Conservation (phyloP, 2,888 invertebrate genomes). For the Syrphus vitripennis region DNA sequence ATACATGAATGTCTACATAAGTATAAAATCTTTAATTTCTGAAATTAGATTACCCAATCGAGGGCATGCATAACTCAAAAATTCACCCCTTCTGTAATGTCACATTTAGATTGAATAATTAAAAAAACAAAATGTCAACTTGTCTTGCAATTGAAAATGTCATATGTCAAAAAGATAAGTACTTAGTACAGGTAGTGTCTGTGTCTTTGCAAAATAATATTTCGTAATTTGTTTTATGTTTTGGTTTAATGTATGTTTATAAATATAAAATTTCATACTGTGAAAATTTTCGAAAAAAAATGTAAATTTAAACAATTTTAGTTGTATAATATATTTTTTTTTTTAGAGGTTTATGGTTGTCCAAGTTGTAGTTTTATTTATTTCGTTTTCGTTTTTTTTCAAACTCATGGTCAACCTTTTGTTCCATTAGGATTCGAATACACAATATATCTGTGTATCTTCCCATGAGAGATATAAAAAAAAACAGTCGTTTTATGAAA, state of each 20-base stretch:
- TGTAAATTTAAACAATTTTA: constrained; percentile 33
- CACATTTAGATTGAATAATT: constrained; percentile 46
- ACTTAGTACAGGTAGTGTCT: neutral
- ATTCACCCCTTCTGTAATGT: constrained; percentile 36
- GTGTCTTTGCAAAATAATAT: neutral
- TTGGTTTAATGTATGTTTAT: neutral
- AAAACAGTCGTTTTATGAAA: neutral
- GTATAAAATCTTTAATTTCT: neutral
- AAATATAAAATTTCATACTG: neutral
- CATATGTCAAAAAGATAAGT: constrained; percentile 7
- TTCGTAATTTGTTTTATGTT: constrained; percentile 18
- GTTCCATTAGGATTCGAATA: neutral
- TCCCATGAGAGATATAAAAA: neutral
- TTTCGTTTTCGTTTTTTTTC: neutral
- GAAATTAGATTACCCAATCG: constrained; percentile 50
- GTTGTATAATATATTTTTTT: constrained; percentile 34
- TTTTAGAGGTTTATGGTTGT: constrained; percentile 2
- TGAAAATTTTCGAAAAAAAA: neutral
- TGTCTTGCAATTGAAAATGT: constrained; percentile 3
- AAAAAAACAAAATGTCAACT: constrained; percentile 13
- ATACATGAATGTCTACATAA: neutral
- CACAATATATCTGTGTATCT: neutral
- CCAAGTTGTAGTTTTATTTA: neutral
- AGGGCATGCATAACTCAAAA: constrained; percentile 26
- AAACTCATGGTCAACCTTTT: constrained; percentile 13